Percentiles rank a stretch among this genome's conserved stretches.
phyloP scores from a whole-genome alignment of 2,113 vertebrate species.

The Dicerorhinus sumatrensis region DNA sequence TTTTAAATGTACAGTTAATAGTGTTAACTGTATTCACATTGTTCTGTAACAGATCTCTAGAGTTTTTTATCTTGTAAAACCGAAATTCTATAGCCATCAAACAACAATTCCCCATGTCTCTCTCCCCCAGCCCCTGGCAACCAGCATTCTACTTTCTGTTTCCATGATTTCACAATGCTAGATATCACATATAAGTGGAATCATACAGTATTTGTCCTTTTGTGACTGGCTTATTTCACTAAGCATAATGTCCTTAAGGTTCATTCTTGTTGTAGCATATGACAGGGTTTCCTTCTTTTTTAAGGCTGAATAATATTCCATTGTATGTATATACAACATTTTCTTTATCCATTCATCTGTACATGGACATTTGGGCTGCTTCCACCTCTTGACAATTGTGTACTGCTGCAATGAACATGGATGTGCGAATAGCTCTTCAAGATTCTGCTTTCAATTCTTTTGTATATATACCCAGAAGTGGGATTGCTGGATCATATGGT shows the following conservation, averaged over 20 bases:
- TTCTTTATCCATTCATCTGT: not conserved
- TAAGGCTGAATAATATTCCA: not conserved
- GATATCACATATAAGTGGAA: not conserved
- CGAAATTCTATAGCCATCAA: not conserved
- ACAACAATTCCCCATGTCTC: not conserved
- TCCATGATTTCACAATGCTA: not conserved
- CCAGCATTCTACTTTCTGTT: not conserved
- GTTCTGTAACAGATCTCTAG: not conserved
- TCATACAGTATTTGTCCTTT: not conserved
- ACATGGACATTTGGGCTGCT: not conserved
- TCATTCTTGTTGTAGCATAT: not conserved
- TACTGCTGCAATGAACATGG: not conserved
- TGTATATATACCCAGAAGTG: slow-evolving; percentile 15
- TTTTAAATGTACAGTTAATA: not conserved
- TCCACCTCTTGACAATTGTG: not conserved
- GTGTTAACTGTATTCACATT: not conserved
- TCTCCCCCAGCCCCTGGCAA: not conserved
- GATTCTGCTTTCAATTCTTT: slow-evolving; percentile 7
- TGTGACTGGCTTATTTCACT: not conserved
- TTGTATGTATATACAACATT: not conserved
- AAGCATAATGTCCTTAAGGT: not conserved
- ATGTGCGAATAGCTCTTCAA: not conserved
- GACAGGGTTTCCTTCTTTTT: not conserved
- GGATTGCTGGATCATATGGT: slow-evolving; percentile 28
- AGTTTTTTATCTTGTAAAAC: not conserved